Evolutionary conservation across 2,797 vertebrate species (phyloP).

Genomic region (Chromis chromis): DNA sequence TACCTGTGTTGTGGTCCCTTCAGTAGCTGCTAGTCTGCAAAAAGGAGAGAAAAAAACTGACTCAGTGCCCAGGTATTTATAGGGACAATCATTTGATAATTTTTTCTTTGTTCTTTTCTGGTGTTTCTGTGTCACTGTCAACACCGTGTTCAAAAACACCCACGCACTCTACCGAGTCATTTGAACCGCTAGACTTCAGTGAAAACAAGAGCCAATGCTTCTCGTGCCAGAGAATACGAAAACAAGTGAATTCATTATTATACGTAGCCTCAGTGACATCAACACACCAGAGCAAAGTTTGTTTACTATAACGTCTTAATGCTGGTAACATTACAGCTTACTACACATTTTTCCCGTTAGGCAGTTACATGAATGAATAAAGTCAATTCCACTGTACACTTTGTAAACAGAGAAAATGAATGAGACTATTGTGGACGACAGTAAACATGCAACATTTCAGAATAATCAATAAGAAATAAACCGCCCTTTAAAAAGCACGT

Average conservation of each 20-base stretch:
- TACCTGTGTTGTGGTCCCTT: slow-evolving; percentile 60
- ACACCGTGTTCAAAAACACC: slow-evolving; percentile 19
- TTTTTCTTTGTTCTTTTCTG: background rate
- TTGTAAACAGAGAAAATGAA: background rate
- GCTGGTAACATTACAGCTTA: background rate
- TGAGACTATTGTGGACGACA: background rate
- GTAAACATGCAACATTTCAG: background rate
- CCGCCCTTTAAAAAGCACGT: background rate
- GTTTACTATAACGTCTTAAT: background rate
- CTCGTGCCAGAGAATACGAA: slow-evolving; percentile 15
- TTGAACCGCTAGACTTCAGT: background rate
- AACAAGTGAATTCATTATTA: slow-evolving; percentile 23
- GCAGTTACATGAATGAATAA: background rate
- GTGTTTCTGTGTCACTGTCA: slow-evolving; percentile 22
- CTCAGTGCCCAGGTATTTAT: slow-evolving; percentile 37
- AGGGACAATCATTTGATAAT: slow-evolving; percentile 18
- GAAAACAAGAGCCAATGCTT: slow-evolving; percentile 15
- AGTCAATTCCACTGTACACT: background rate
- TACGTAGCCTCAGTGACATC: slow-evolving; percentile 4
- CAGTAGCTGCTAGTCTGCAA: slow-evolving; percentile 72
- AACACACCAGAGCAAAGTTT: background rate
- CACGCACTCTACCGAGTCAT: background rate
- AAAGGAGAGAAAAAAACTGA: slow-evolving; percentile 13
- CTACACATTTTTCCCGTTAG: background rate
- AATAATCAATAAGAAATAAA: background rate